Conservation (phyloP, 1,140 invertebrate species). For the Zaprionus davidi region DNA sequence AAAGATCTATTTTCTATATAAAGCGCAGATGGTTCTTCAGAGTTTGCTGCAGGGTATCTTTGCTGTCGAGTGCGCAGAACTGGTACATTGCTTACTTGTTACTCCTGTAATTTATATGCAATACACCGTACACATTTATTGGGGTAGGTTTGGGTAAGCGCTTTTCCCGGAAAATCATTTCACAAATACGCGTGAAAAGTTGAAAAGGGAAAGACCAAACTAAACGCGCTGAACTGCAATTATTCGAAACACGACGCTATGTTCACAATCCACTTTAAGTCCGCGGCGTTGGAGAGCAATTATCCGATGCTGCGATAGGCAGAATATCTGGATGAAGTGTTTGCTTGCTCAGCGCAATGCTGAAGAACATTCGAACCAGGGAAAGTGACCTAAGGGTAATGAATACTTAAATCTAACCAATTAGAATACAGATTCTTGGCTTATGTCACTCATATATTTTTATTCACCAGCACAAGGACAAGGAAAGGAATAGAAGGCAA, state of each 20-base stretch:
- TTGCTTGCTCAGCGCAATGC: not conserved
- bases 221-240: constrained; percentile 47
- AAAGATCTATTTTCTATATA: no score
- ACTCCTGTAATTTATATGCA: constrained; percentile 77
- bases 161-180: constrained; percentile 64
- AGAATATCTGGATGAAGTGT: constrained; percentile 1
- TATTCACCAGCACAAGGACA: not conserved
- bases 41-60: not conserved
- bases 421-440: not conserved
- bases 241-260: constrained; percentile 45
- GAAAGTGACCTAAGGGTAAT: not conserved
- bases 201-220: not conserved
- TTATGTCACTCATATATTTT: constrained; percentile 1
- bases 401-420: not conserved
- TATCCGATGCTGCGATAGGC: constrained; percentile 42
- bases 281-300: constrained; percentile 36
- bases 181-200: constrained; percentile 13
- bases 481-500: not conserved
- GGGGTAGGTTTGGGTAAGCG: constrained; percentile 71
- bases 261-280: constrained; percentile 29
- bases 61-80: not conserved
- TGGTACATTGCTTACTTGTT: constrained; percentile 59
- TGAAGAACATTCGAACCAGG: not conserved
- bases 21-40: no score
- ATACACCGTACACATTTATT: constrained; percentile 54